Conservation (phyloP, 2,888 invertebrate genomes). For the Ctenicera cuprea region DNA sequence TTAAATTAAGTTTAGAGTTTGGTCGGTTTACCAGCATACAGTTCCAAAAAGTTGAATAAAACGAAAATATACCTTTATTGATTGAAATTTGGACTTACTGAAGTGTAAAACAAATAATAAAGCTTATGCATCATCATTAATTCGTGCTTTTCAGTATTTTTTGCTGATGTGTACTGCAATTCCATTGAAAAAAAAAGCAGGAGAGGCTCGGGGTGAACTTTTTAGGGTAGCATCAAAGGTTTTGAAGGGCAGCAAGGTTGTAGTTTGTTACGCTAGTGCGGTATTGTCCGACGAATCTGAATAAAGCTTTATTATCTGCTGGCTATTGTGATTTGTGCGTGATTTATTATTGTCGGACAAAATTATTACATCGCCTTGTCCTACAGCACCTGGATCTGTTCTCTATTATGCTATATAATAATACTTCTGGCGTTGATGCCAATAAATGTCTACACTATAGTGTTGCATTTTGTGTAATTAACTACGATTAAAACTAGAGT, state of each 20-base stretch:
- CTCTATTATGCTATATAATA: conserved; percentile 55
- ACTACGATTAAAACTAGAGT: conserved; percentile 38
- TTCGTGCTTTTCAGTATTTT: conserved; percentile 38
- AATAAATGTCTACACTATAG: conserved; percentile 40
- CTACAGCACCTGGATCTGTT: conserved; percentile 56
- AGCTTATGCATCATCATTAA: conserved; percentile 47
- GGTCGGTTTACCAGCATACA: not conserved
- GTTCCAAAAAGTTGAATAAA: no score
- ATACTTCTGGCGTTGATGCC: conserved; percentile 52
- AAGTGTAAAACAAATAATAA: conserved; percentile 39
- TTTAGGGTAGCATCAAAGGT: conserved; percentile 46
- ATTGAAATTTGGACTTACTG: conserved; percentile 12
- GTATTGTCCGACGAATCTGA: conserved; percentile 46
- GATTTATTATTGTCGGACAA: conserved; percentile 49
- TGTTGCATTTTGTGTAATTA: conserved; percentile 43
- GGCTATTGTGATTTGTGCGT: conserved; percentile 47
- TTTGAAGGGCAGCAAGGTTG: conserved; percentile 47
- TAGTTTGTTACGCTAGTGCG: conserved; percentile 50
- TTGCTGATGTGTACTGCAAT: conserved; percentile 45
- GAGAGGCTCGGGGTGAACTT: conserved; percentile 28
- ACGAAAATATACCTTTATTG: not conserved
- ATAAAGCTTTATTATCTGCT: conserved; percentile 49
- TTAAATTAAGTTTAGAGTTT: not conserved
- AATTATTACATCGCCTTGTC: conserved; percentile 44
- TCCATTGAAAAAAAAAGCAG: conserved; percentile 32